These are phyloP conservation scores for Arion vulgaris DNA, from an alignment of 1,140 invertebrate genomes.

Conservation along the genomic window DNA sequence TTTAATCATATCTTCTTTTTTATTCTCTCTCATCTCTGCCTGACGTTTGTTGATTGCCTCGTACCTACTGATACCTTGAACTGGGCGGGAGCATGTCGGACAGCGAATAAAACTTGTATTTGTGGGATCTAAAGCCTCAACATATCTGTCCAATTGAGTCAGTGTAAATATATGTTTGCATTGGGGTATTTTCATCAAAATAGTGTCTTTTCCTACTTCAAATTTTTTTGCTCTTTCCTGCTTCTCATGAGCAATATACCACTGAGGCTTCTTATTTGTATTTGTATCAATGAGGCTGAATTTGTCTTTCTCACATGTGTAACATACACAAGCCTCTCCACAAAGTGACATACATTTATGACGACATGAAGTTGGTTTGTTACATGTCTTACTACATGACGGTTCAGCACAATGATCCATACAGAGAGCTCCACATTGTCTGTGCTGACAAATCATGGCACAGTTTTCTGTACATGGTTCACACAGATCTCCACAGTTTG, in stretches of 20 bases:
- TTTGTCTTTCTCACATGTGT: conserved; percentile 18
- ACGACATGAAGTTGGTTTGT: conserved; percentile 11
- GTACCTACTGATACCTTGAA: conserved; percentile 25
- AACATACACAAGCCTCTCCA: conserved; percentile 38
- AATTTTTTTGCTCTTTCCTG: conserved; percentile 34
- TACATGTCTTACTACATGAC: conserved; percentile 1
- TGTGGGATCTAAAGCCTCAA: conserved; percentile 18
- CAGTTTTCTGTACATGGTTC: conserved; percentile 37
- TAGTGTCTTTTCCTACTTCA: not conserved
- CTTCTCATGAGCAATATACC: conserved; percentile 19
- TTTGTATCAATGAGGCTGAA: conserved; percentile 24
- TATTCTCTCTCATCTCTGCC: conserved; percentile 23
- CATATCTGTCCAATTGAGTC: conserved; percentile 25
- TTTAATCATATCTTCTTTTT: not conserved
- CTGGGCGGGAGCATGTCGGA: conserved; percentile 12
- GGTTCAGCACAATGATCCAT: conserved; percentile 5
- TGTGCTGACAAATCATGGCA: conserved; percentile 22
- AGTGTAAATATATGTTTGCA: conserved; percentile 31
- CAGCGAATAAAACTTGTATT: conserved; percentile 26
- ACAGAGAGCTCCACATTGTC: not conserved
- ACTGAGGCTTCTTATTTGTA: conserved; percentile 7
- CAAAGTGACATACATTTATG: conserved; percentile 34
- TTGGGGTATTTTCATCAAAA: conserved; percentile 36
- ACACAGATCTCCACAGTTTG: conserved; percentile 30
- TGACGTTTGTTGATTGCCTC: not conserved